These are phyloP conservation scores for Caenorhabditis angaria DNA, from an alignment of 2,888 invertebrate species.

Conservation along the genomic window DNA sequence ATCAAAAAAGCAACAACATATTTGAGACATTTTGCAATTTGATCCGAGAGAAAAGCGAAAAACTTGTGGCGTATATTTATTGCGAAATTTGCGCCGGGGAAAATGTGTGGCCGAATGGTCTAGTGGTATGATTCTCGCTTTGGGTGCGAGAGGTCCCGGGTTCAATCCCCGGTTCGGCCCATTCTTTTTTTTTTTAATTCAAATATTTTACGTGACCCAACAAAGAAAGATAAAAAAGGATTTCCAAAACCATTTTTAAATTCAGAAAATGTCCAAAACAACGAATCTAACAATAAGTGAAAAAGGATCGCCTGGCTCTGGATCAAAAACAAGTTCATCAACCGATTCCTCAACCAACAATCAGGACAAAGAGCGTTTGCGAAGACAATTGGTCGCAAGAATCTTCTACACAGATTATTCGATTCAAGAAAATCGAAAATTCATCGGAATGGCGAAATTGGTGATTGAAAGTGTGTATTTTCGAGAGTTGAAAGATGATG, in stretches of 20 bases:
- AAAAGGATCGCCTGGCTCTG: too few species aligned
- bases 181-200: background rate
- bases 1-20: too few species aligned
- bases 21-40: too few species aligned
- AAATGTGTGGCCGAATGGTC: constrained; percentile 57
- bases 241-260: background rate
- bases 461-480: background rate
- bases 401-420: background rate
- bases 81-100: too few species aligned
- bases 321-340: background rate
- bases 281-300: background rate
- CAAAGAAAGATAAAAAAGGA: too few species aligned
- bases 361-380: background rate
- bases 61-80: too few species aligned
- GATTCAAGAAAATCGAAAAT: background rate
- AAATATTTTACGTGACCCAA: too few species aligned
- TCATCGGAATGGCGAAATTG: background rate
- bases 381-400: background rate
- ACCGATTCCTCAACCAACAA: background rate
- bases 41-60: background rate
- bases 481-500: background rate
- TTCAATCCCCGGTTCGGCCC: background rate
- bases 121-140: constrained; percentile 72
- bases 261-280: background rate
- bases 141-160: constrained; percentile 57